Percentiles rank a stretch among this genome's conserved stretches.
phyloP scores from a whole-genome alignment of 1,140 invertebrate genomes.

The Drosophila melanica region DNA sequence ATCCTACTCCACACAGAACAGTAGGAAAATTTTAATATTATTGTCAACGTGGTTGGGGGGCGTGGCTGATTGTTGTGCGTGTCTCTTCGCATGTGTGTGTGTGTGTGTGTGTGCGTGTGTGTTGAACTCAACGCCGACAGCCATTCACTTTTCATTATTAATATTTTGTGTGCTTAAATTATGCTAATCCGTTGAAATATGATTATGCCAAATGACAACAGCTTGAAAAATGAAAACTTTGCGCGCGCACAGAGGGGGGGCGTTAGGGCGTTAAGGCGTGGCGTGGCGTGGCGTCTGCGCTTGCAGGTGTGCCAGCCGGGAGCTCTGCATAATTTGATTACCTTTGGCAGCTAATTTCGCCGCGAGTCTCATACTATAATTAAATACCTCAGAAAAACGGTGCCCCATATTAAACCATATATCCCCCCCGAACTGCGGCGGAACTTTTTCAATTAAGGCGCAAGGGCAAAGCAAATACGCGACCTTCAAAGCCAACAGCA shows the following conservation, averaged over 20 bases:
- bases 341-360: constrained; percentile 73
- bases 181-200: constrained; percentile 83
- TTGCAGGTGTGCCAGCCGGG: constrained; percentile 58
- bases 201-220: constrained; percentile 81
- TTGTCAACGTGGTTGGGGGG: constrained; percentile 40
- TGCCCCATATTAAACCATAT: constrained; percentile 65
- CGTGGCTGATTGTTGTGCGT: constrained; percentile 16
- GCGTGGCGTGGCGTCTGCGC: constrained; percentile 19
- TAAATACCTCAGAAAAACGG: constrained; percentile 60
- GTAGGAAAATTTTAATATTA: constrained; percentile 75
- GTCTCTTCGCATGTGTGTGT: constrained; percentile 5
- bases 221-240: constrained; percentile 63
- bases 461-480: constrained; percentile 46
- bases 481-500: constrained; percentile 70
- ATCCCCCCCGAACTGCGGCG: constrained; percentile 12
- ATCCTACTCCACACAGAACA: constrained; percentile 31
- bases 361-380: constrained; percentile 52
- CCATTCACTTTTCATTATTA: constrained; percentile 83
- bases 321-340: constrained; percentile 76
- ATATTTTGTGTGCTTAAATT: constrained; percentile 76
- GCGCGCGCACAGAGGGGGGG: constrained; percentile 15
- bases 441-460: constrained; percentile 77
- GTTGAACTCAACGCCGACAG: constrained; percentile 52
- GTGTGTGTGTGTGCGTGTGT: constrained; percentile 12
- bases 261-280: constrained; percentile 4